phyloP scores from a whole-genome alignment of 2,888 invertebrate species.

The Drosophila lacicola region DNA sequence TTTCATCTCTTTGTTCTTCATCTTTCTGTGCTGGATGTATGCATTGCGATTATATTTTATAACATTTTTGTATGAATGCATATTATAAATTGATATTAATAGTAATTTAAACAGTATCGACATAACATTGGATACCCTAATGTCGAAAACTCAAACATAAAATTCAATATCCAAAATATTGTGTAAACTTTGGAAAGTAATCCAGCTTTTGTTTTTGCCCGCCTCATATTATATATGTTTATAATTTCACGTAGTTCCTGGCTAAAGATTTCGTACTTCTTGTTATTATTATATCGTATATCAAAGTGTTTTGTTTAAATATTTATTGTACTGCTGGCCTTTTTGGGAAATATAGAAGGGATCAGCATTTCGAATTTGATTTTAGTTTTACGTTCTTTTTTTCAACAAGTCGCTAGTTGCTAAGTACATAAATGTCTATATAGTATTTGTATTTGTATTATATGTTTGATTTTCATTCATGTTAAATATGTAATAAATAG shows the following conservation, averaged over 20 bases:
- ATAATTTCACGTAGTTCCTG: slow-evolving; percentile 21
- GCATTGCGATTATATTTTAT: slow-evolving; percentile 72
- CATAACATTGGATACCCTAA: slow-evolving; percentile 33
- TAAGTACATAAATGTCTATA: slow-evolving; percentile 74
- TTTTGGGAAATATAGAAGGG: slow-evolving; percentile 29
- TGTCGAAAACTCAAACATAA: slow-evolving; percentile 51
- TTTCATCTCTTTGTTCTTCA: slow-evolving; percentile 26
- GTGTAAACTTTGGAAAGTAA: slow-evolving; percentile 56
- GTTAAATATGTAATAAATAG: slow-evolving; percentile 70
- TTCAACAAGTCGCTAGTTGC: slow-evolving; percentile 74
- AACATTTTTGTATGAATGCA: slow-evolving; percentile 72
- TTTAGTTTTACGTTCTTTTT: slow-evolving; percentile 35
- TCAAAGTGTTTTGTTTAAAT: slow-evolving; percentile 57
- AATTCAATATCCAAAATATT: slow-evolving; percentile 53
- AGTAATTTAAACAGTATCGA: slow-evolving; percentile 58
- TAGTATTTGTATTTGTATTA: slow-evolving; percentile 61
- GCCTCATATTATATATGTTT: slow-evolving; percentile 7
- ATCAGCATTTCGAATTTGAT: slow-evolving; percentile 78
- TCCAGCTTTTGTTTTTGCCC: slow-evolving; percentile 23
- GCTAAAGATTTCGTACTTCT: slow-evolving; percentile 36
- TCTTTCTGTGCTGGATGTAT: slow-evolving; percentile 54
- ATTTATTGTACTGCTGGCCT: slow-evolving; percentile 57
- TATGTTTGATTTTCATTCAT: slow-evolving; percentile 72
- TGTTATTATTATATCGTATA: slow-evolving; percentile 61
- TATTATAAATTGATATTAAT: slow-evolving; percentile 69